Evolutionary conservation across 2,888 invertebrate species (phyloP), one percentile per base, ranked within the genome.

Genomic region (Hyles lineata): DNA sequence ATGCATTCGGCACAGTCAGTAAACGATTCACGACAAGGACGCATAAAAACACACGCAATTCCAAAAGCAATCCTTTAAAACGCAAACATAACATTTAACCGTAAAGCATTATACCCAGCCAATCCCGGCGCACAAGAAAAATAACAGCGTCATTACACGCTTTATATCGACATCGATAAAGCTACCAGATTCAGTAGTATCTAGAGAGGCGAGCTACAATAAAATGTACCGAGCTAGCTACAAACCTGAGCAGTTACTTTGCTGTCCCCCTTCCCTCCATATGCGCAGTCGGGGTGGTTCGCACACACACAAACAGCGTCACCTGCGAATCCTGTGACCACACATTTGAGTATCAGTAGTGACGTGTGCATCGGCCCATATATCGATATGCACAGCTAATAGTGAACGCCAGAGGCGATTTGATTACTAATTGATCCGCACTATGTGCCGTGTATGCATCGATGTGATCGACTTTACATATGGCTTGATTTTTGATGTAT

Each of bases 201-300:
- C 92, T 90, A 90, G 90, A 92, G 92, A 91, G 89, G 89, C 89
- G 88, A 90, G 92, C 91, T 93, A 93, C 93, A 94, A 93, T 94
- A 94, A 94, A 94, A 94, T 92, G 93, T 94, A 93, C 92, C 90
- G 86, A 91, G 92, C 92, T 91, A 91, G 93, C 92, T 93, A 92
- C 92, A 90, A 92, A 91, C 92, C 89, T 89, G 92, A 93, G 92
- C 93, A 92, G 93, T 92, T 92, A 92, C 90, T 91, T 88, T 85
- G 80, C 84, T 84, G 81, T 80, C 80, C 79, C 77, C 76, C 79
- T 75, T 77, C 79, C 71, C 77, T 72, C 73, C 91, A 93, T 92
- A 92, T 92, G 93, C 92, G 91, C 92, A 91, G 87, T 88, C 76
- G 62, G 23, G 50, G 50, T 67, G 67, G 23, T 15, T 11, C 85